Evolutionary conservation across 2,888 invertebrate genomes (phyloP), one percentile per base, ranked within the genome.

Genomic region (Xestobium rufovillosum): DNA sequence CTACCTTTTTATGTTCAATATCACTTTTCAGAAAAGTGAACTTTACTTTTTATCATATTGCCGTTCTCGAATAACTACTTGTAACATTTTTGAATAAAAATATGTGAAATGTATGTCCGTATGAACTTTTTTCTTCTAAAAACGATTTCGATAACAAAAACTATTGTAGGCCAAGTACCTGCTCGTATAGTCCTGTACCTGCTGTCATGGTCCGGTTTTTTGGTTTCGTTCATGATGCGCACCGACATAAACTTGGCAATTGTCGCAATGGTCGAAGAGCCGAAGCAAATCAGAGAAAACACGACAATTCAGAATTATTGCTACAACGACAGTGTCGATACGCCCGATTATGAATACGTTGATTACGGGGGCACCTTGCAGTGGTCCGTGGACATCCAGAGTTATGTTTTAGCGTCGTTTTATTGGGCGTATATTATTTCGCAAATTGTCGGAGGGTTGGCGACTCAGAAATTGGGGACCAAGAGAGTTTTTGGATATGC

Each of bases 221-320:
- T 81, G 39, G 80, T 81, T 3, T 80, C 80, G 2, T 82, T 82
- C 53, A 81, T 82, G 80, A 81, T 81, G 81, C 68, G 81, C 32
- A 80, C 76, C 48, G 81, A 82, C 61, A 81, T 82, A 50, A 81
- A 81, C 58, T 67, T 81, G 46, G 76, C 80, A 2, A 73, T 81
- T 45, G 78, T 80, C 13, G 80, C 78, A 3, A 82, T 82, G 81
- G 77, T 73, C 1, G 55, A 59, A 35, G 57, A 63, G 33, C 55
- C 58, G 6, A 48, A 50, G 4, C 39, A 33, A 1, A 36, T 47
- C 3, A 41, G 52, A n/a, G 36, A 42, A 12, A 62, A 59, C 40
- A 36, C 50, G 3, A 46, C 56, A 2, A 54, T 55, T 4, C 58
- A 61, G 36, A 28, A 41, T 6, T 60, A 60, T 49, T 65, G 63